Conservation (phyloP, 2,888 invertebrate species). For the Xylota segnis region DNA sequence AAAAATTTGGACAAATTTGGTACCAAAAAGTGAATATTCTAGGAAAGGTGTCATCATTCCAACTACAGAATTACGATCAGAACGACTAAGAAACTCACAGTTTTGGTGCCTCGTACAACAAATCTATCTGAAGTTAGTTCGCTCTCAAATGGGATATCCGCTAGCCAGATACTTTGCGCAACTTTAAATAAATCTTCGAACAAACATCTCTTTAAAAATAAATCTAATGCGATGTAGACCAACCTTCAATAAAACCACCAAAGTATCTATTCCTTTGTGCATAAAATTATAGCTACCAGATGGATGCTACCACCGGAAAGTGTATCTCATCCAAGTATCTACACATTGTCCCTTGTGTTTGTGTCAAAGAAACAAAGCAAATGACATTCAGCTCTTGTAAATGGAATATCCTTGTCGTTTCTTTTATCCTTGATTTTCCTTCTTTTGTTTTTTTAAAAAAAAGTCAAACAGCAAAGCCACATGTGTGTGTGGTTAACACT, state of each 20-base stretch:
- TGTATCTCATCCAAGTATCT: slow-evolving; percentile 34
- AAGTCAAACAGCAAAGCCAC: slow-evolving; percentile 17
- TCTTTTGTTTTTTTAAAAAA: neutral
- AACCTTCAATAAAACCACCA: neutral
- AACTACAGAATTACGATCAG: no score
- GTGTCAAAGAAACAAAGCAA: slow-evolving; percentile 21
- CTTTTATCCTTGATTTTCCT: slow-evolving; percentile 11
- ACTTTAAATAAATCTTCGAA: no score
- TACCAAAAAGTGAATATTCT: no score
- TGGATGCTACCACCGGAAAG: slow-evolving; percentile 28
- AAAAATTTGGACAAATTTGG: no score
- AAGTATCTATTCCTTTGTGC: slow-evolving; percentile 38
- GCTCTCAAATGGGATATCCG: no score
- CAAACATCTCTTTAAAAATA: no score
- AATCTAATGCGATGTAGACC: no score
- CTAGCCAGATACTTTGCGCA: no score
- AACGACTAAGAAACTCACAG: no score
- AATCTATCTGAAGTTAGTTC: no score
- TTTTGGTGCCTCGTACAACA: no score
- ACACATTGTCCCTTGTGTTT: slow-evolving; percentile 35
- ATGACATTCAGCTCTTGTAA: slow-evolving; percentile 37
- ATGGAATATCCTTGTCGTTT: slow-evolving; percentile 62
- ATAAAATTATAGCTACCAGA: slow-evolving; percentile 29
- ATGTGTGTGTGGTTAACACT: slow-evolving; percentile 40
- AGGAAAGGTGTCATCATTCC: no score